Evolutionary conservation across 1,140 invertebrate genomes (phyloP).

Genomic region (Drosophila rufa): DNA sequence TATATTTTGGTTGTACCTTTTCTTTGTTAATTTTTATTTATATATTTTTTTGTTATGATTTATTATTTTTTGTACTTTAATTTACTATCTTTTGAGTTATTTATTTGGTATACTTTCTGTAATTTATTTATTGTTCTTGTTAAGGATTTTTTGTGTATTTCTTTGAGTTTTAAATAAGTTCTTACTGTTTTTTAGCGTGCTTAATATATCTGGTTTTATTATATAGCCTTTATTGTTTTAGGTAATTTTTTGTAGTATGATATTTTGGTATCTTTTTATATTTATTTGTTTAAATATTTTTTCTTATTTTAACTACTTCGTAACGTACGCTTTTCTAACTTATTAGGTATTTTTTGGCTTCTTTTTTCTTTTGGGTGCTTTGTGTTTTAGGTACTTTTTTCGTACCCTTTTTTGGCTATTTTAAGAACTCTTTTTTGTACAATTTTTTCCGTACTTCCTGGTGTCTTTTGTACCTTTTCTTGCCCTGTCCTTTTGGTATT

Average conservation of each 20-base stretch:
- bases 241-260: not conserved
- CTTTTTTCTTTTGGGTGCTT: not conserved
- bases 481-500: constrained; percentile 1
- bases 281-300: not conserved
- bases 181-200: not conserved
- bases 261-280: not conserved
- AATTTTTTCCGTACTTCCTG: not conserved
- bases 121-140: not conserved
- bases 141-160: too few species aligned
- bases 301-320: accelerated
- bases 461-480: not conserved
- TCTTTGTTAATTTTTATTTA: not conserved
- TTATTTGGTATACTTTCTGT: not conserved
- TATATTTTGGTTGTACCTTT: not conserved
- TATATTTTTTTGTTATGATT: not conserved
- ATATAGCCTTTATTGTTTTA: too few species aligned
- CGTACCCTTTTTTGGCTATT: constrained; percentile 2
- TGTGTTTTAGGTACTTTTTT: too few species aligned
- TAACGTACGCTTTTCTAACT: not conserved
- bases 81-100: not conserved
- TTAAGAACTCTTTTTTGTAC: not conserved
- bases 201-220: too few species aligned
- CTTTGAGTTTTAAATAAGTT: too few species aligned
- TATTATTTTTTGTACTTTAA: not conserved
- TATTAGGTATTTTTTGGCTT: accelerated